phyloP scores from a whole-genome alignment of 2,113 vertebrate genomes.

The Sitta europaea region DNA sequence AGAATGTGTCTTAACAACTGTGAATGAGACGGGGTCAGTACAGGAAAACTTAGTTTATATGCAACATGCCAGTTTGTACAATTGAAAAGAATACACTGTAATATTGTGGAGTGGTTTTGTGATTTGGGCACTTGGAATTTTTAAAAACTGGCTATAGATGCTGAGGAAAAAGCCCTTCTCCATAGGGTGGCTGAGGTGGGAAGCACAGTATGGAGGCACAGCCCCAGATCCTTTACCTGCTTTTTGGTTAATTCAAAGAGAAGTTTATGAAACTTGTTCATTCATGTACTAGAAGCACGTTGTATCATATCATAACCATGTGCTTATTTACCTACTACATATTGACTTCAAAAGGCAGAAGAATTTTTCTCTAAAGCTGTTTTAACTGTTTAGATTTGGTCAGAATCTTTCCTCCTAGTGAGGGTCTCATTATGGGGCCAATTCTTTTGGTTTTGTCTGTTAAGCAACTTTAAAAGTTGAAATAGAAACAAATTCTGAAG shows the following conservation, averaged over 20 bases:
- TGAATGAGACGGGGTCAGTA: not conserved
- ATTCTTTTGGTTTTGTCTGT: not conserved
- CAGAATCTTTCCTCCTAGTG: not conserved
- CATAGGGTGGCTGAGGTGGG: not conserved
- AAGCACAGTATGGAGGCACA: not conserved
- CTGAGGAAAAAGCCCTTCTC: not conserved
- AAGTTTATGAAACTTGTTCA: not conserved
- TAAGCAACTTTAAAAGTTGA: not conserved
- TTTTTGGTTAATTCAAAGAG: not conserved
- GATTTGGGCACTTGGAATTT: not conserved
- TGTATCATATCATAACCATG: accelerated
- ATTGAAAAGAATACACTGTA: not conserved
- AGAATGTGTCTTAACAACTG: not conserved
- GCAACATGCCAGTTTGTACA: not conserved
- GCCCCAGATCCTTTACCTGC: not conserved
- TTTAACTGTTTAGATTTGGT: not conserved
- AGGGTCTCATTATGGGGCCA: not conserved
- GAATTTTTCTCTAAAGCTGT: not conserved
- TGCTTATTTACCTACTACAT: not conserved
- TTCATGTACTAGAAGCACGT: not conserved
- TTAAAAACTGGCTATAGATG: not conserved
- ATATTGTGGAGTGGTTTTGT: not conserved
- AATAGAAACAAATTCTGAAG: not conserved
- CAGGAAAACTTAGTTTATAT: not conserved
- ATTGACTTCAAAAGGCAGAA: not conserved